These are phyloP conservation scores for Drosophila mojavensis DNA, from an alignment of 1,140 invertebrate species.

Conservation along the genomic window DNA sequence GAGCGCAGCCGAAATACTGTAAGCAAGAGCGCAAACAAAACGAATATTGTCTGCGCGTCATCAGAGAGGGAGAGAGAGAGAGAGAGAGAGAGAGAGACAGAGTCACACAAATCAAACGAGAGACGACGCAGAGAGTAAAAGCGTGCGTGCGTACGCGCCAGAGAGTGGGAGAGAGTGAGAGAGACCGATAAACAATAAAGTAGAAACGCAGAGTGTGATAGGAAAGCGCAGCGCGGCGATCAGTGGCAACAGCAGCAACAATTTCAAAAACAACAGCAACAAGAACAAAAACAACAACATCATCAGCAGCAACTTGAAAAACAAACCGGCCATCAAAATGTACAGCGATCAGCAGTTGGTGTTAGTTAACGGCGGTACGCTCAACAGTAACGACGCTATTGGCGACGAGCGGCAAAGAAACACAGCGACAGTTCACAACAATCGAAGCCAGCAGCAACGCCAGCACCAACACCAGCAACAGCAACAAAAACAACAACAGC, in stretches of 20 bases:
- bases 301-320: background rate
- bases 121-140: slow-evolving; percentile 22
- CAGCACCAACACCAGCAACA: background rate
- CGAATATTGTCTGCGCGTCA: slow-evolving; percentile 46
- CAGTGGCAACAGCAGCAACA: slow-evolving; percentile 28
- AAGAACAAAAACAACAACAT: slow-evolving; percentile 14
- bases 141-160: slow-evolving; percentile 25
- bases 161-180: slow-evolving; percentile 12
- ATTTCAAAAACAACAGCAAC: slow-evolving; percentile 14
- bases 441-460: slow-evolving; percentile 39
- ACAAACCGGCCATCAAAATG: slow-evolving; percentile 63
- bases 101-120: slow-evolving; percentile 1
- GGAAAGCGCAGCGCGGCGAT: slow-evolving; percentile 33
- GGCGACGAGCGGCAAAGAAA: slow-evolving; percentile 44
- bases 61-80: background rate
- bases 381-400: slow-evolving; percentile 70
- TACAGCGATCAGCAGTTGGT: slow-evolving; percentile 48
- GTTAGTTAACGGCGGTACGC: slow-evolving; percentile 80
- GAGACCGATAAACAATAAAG: slow-evolving; percentile 39
- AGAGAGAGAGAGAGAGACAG: too few species aligned
- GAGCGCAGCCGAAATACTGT: slow-evolving; percentile 33
- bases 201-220: slow-evolving; percentile 41
- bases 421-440: slow-evolving; percentile 41
- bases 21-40: slow-evolving; percentile 44
- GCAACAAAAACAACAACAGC: background rate